Conservation (phyloP, 2,888 invertebrate species). For the Napeogenes sylphis region DNA sequence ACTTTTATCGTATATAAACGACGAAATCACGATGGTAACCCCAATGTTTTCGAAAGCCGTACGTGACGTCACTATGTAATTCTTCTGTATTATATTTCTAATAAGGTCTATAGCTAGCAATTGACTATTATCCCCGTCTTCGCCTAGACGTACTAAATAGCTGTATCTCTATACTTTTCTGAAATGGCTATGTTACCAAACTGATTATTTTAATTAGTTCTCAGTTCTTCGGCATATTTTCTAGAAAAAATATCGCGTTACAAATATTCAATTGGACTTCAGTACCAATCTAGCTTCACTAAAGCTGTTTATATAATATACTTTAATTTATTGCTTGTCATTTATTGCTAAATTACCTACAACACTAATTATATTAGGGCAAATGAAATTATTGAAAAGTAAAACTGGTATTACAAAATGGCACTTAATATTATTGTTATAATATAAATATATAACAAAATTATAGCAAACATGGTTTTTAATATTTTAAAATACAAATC, state of each 20-base stretch:
- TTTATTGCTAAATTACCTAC: constrained; percentile 71
- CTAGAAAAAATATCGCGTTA: constrained; percentile 73
- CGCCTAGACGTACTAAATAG: constrained; percentile 71
- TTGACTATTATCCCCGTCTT: constrained; percentile 68
- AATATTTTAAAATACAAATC: no score
- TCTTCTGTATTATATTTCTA: constrained; percentile 57
- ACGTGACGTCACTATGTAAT: constrained; percentile 56
- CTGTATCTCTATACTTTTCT: constrained; percentile 59
- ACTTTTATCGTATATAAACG: constrained; percentile 58
- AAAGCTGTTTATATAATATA: constrained; percentile 61
- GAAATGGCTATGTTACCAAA: constrained; percentile 67
- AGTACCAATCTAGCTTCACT: constrained; percentile 75
- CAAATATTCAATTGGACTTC: constrained; percentile 61
- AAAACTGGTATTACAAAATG: neutral
- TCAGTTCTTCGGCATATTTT: constrained; percentile 54
- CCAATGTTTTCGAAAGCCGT: constrained; percentile 57
- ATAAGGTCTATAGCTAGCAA: constrained; percentile 74
- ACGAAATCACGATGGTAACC: constrained; percentile 49
- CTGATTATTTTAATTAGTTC: constrained; percentile 53
- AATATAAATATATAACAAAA: no score
- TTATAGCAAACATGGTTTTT: no score
- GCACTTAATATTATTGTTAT: no score
- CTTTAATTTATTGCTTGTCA: constrained; percentile 66
- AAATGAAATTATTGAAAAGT: neutral
- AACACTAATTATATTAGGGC: constrained; percentile 40